Evolutionary conservation across 2,888 invertebrate genomes (phyloP).

Genomic region (Baccha elongata): DNA sequence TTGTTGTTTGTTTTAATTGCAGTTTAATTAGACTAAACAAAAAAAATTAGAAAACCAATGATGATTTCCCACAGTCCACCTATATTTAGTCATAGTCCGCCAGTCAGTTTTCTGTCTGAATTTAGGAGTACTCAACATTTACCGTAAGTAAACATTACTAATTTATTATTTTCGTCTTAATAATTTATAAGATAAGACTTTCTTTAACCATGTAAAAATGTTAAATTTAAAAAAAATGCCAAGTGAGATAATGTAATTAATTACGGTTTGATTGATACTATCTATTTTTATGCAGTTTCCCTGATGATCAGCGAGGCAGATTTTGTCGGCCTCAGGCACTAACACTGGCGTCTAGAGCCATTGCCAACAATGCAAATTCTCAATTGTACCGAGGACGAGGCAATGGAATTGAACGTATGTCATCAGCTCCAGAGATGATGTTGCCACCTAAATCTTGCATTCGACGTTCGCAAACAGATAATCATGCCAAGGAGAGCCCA

Average conservation of each 20-base stretch:
- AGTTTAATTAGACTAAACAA: constrained; percentile 23
- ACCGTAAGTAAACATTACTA: constrained; percentile 78
- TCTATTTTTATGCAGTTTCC: constrained; percentile 77
- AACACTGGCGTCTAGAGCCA: constrained; percentile 80
- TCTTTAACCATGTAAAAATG: too few species aligned
- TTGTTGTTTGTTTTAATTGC: constrained; percentile 37
- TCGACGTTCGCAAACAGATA: constrained; percentile 71
- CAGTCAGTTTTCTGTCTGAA: constrained; percentile 86
- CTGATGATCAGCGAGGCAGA: constrained; percentile 79
- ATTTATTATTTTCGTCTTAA: too few species aligned
- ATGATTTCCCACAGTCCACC: constrained; percentile 88
- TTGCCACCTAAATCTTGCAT: constrained; percentile 84
- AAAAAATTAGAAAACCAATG: constrained; percentile 79
- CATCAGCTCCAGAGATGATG: constrained; percentile 79
- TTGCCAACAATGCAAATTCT: constrained; percentile 79
- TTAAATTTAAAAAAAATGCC: too few species aligned
- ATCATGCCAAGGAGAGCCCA: constrained; percentile 38
- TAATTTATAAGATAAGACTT: too few species aligned
- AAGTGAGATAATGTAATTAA: constrained; percentile 29
- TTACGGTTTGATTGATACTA: constrained; percentile 14
- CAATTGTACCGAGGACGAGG: constrained; percentile 66
- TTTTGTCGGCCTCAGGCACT: constrained; percentile 81
- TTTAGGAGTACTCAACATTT: constrained; percentile 83
- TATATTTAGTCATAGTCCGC: constrained; percentile 88
- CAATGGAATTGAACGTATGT: constrained; percentile 77